Percentiles rank a stretch among this genome's conserved stretches.
Evolutionary conservation across 2,113 vertebrate species (phyloP).

Genomic region (Blennius ocellaris): DNA sequence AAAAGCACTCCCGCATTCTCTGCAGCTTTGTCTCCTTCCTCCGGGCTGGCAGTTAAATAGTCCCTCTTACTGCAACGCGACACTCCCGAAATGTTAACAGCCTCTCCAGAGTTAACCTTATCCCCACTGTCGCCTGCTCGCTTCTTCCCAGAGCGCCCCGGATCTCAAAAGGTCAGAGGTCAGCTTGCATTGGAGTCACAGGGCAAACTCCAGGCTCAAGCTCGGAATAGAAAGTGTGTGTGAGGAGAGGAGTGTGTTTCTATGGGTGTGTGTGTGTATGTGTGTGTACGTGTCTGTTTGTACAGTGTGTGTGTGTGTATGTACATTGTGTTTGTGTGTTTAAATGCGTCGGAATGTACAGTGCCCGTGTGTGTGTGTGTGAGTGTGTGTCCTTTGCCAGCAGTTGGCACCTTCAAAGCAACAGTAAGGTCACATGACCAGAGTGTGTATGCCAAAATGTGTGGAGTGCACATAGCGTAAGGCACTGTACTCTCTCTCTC

Average conservation of each 20-base stretch:
- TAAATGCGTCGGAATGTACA: no score
- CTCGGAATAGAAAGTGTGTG: slow-evolving; percentile 39
- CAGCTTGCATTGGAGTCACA: slow-evolving; percentile 38
- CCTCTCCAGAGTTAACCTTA: slow-evolving; percentile 38
- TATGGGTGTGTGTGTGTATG: slow-evolving; percentile 8
- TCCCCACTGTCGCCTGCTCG: slow-evolving; percentile 11
- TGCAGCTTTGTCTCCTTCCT: background rate
- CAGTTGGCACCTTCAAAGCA: slow-evolving; percentile 53
- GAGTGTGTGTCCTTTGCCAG: slow-evolving; percentile 31
- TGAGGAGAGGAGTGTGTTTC: background rate
- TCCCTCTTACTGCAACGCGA: slow-evolving; percentile 29
- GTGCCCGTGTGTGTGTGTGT: background rate
- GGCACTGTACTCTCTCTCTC: no score
- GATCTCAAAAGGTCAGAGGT: slow-evolving; percentile 55
- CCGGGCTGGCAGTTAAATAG: slow-evolving; percentile 29
- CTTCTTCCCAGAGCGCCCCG: slow-evolving; percentile 40
- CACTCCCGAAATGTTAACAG: slow-evolving; percentile 65
- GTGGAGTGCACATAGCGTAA: slow-evolving; percentile 25
- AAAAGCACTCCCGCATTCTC: slow-evolving; percentile 16
- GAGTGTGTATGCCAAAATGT: slow-evolving; percentile 48
- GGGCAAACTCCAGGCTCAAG: slow-evolving; percentile 38
- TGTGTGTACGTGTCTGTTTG: background rate
- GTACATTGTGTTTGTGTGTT: slow-evolving; percentile 17
- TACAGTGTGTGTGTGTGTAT: background rate
- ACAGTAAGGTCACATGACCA: slow-evolving; percentile 51